Percentiles rank a stretch among this genome's conserved stretches.
These are phyloP conservation scores for Meghimatium bilineatum DNA, from an alignment of 2,888 invertebrate species.

Conservation along the genomic window DNA sequence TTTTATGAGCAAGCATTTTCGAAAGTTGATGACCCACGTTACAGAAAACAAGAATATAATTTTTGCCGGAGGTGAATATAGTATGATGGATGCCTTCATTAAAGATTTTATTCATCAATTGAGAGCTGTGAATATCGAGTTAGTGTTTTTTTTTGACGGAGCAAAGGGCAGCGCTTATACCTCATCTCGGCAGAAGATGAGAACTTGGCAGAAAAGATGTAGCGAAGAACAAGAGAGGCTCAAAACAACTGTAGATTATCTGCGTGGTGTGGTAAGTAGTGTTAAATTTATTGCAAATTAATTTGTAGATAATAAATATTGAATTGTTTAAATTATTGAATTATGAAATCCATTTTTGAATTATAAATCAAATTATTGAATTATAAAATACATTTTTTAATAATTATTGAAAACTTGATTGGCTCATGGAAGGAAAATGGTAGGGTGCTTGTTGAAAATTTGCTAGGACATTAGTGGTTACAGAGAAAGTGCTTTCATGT, in stretches of 20 bases:
- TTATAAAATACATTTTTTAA: too few species aligned
- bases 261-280: constrained; percentile 54
- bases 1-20: constrained; percentile 63
- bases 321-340: too few species aligned
- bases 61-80: constrained; percentile 72
- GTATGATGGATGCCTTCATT: constrained; percentile 61
- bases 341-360: too few species aligned
- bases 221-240: constrained; percentile 63
- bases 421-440: too few species aligned
- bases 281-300: background rate
- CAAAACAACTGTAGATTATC: constrained; percentile 59
- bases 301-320: too few species aligned
- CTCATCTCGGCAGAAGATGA: constrained; percentile 64
- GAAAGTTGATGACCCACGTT: constrained; percentile 58
- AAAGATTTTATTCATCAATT: constrained; percentile 67
- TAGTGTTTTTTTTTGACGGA: constrained; percentile 73
- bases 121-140: constrained; percentile 62
- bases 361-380: too few species aligned
- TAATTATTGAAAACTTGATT: too few species aligned
- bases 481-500: too few species aligned
- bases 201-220: constrained; percentile 70
- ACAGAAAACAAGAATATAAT: constrained; percentile 65
- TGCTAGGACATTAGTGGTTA: too few species aligned
- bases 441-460: too few species aligned
- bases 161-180: constrained; percentile 67